Base-by-base conservation (phyloP, 2,888 invertebrate species). In the Oscheius myriophilus region DNA sequence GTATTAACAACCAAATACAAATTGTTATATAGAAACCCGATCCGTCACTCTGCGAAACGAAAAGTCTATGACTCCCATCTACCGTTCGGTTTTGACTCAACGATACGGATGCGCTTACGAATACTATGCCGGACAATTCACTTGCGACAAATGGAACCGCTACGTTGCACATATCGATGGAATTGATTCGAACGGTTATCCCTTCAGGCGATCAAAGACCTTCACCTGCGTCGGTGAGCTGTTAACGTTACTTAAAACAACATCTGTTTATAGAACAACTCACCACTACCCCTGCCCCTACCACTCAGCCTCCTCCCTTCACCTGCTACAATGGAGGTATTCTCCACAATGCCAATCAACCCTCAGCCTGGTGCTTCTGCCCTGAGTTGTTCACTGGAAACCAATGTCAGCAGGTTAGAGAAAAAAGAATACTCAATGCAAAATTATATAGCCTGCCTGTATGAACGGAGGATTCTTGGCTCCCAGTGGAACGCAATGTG, bases 401-500 rank as follows among this genome's bases (percentile, higher is more conserved):
- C 18, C 70, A 75, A 58, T 82, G 82, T 63, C 72, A 76, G 16
- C 68, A 73, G 53, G 75, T 72, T 39, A 14, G 33, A 33, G 4
- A 33, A 33, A 33, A 3, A 33, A 33, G 33, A 33, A 33, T 9
- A 33, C 3, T 33, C 33, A 33, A 33, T 9, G 4, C 33, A n/a
- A n/a, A n/a, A n/a, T n/a, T n/a, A 57, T 70, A 3, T 57, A 64
- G 64, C 53, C 68, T 2, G 65, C 76, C 59, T 82, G 82, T 65
- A 79, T 82, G 81, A 81, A 82, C 57, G 79, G 79, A 39, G 82
- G 82, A 43, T 66, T 67, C 46, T 66, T 68, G 11, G 73, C 70
- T 45, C 73, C 75, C 25, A 62, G 45, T 33, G 72, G 71, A 11
- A 55, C 70, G 16, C 66, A 68, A 25, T 81, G 81, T 61, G 71